A percentile compares a stretch with the other conserved stretches of the same genome.
These are phyloP conservation scores for Leptinotarsa haldemani DNA, from an alignment of 2,888 invertebrate species.

Conservation along the genomic window DNA sequence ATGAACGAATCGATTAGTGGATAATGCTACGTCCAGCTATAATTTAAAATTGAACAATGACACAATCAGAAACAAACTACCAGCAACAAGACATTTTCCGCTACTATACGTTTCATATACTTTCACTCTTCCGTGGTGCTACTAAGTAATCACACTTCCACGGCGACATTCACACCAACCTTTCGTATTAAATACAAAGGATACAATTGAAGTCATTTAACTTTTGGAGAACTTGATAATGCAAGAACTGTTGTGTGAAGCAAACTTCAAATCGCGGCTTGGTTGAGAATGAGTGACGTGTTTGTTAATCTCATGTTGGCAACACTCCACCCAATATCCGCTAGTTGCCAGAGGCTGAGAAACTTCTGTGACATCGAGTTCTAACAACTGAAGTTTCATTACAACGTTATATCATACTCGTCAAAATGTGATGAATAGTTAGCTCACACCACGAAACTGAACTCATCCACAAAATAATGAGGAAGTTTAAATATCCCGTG, in stretches of 20 bases:
- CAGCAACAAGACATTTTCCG: too few species aligned
- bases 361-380: neutral
- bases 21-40: too few species aligned
- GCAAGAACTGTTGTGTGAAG: slow-evolving; percentile 5
- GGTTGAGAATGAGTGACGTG: slow-evolving; percentile 2
- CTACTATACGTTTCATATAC: neutral
- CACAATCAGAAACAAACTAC: too few species aligned
- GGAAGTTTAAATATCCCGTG: too few species aligned
- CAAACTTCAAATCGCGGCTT: slow-evolving; percentile 4
- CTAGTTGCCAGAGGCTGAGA: neutral
- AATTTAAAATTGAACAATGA: too few species aligned
- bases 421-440: neutral
- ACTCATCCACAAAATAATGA: too few species aligned
- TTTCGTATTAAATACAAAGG: slow-evolving; percentile 3
- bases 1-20: too few species aligned
- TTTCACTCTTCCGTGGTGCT: neutral
- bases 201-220: slow-evolving; percentile 10
- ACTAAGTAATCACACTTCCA: neutral
- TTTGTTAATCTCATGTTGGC: neutral
- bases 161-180: neutral
- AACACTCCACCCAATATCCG: neutral
- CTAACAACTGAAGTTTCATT: neutral
- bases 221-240: neutral
- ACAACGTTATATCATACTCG: neutral
- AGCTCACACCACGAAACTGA: neutral